These are phyloP conservation scores for Heterodera filipjevi DNA, from an alignment of 2,888 invertebrate genomes.

Conservation along the genomic window DNA sequence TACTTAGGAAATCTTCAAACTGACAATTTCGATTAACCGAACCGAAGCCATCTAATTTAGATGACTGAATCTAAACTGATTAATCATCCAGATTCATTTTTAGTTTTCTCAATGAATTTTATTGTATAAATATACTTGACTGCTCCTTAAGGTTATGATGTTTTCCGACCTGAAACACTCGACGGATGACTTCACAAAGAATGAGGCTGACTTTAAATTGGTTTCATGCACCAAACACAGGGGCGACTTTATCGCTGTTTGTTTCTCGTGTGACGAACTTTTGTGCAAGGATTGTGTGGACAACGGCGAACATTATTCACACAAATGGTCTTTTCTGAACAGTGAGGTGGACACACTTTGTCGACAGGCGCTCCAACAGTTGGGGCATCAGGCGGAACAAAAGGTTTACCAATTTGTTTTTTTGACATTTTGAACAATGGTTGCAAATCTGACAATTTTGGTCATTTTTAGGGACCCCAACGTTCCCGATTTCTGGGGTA, in stretches of 20 bases:
- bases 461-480: too few relatives aligned
- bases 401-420: conserved; percentile 35
- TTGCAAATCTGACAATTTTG: too few relatives aligned
- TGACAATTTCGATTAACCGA: too few relatives aligned
- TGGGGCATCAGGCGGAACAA: conserved; percentile 37
- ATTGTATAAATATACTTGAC: background rate
- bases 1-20: too few relatives aligned
- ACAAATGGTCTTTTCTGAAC: conserved; percentile 15
- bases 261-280: conserved; percentile 32
- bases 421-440: background rate
- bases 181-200: background rate
- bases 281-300: conserved; percentile 31
- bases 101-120: too few relatives aligned
- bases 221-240: conserved; percentile 30
- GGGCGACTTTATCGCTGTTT: conserved; percentile 14
- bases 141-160: conserved; percentile 33
- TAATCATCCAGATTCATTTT: too few relatives aligned
- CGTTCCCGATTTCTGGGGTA: too few relatives aligned
- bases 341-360: background rate
- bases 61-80: too few relatives aligned
- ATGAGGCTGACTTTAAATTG: background rate
- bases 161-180: conserved; percentile 30
- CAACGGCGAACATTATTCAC: background rate
- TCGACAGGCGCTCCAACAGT: conserved; percentile 10
- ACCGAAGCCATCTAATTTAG: too few relatives aligned